Conservation (phyloP, 2,888 invertebrate genomes). For the Gymnocheta viridis region DNA sequence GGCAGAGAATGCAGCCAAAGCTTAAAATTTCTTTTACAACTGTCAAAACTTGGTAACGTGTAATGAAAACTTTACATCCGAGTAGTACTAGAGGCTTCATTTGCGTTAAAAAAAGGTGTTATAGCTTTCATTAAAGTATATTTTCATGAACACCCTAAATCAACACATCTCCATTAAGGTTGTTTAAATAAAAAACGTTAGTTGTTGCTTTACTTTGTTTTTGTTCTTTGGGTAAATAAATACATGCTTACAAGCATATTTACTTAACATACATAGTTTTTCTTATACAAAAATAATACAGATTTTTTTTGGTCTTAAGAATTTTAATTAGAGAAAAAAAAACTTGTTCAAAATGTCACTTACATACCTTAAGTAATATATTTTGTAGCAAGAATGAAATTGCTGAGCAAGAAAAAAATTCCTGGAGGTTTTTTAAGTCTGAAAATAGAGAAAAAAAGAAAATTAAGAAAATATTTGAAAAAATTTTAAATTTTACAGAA, state of each 20-base stretch:
- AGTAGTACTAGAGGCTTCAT: neutral
- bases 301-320: neutral
- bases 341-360: neutral
- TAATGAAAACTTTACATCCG: constrained; percentile 61
- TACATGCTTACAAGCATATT: constrained; percentile 1
- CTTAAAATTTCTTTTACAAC: neutral
- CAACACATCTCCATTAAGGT: constrained; percentile 34
- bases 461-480: neutral
- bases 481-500: no score
- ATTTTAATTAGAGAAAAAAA: neutral
- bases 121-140: constrained; percentile 31
- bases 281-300: neutral
- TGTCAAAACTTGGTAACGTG: constrained; percentile 40
- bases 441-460: constrained; percentile 1
- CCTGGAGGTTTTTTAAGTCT: constrained; percentile 22
- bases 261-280: no score
- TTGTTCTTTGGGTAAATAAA: neutral
- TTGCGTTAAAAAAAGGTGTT: constrained; percentile 30
- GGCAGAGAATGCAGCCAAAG: neutral
- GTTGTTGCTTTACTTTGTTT: neutral
- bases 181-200: constrained; percentile 18
- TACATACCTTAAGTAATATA: constrained; percentile 43
- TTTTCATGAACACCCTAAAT: constrained; percentile 42
- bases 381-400: neutral
- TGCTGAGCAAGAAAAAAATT: neutral